Conservation (phyloP, 2,797 vertebrate species). For the Tragopan temminckii region DNA sequence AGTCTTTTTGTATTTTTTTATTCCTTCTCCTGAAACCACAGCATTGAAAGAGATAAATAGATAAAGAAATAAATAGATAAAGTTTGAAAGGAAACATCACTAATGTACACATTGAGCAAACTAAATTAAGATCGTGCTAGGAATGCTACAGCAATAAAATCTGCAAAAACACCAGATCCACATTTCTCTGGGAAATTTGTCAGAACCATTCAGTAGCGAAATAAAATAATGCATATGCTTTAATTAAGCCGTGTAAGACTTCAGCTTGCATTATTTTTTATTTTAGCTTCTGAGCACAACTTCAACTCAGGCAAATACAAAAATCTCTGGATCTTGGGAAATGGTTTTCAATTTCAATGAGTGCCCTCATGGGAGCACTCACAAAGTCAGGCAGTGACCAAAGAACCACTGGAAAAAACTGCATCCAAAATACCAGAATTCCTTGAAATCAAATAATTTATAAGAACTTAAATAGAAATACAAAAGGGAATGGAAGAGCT, state of each 20-base stretch:
- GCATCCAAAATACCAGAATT: constrained; percentile 23
- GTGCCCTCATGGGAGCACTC: constrained; percentile 1
- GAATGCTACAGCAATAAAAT: neutral
- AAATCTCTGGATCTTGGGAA: constrained; percentile 31
- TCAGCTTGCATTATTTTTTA: constrained; percentile 54
- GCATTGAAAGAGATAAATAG: neutral
- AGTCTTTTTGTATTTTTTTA: neutral
- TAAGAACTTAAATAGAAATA: neutral
- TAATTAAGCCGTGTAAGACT: constrained; percentile 38
- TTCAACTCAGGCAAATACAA: constrained; percentile 37
- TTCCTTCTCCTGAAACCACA: neutral
- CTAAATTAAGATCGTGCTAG: neutral
- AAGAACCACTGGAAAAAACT: constrained; percentile 6
- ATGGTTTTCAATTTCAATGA: constrained; percentile 61
- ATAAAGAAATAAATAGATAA: neutral
- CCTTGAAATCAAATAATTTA: neutral
- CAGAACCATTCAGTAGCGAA: constrained; percentile 14
- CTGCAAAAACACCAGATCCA: neutral
- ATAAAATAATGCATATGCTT: constrained; percentile 30
- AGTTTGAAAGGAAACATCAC: neutral
- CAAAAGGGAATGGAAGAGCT: neutral
- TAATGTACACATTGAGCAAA: neutral
- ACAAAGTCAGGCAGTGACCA: constrained; percentile 3
- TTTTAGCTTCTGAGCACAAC: constrained; percentile 49
- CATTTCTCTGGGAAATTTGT: constrained; percentile 12